phyloP scores from a whole-genome alignment of 2,113 vertebrate species.

The Hemibagrus wyckioides region DNA sequence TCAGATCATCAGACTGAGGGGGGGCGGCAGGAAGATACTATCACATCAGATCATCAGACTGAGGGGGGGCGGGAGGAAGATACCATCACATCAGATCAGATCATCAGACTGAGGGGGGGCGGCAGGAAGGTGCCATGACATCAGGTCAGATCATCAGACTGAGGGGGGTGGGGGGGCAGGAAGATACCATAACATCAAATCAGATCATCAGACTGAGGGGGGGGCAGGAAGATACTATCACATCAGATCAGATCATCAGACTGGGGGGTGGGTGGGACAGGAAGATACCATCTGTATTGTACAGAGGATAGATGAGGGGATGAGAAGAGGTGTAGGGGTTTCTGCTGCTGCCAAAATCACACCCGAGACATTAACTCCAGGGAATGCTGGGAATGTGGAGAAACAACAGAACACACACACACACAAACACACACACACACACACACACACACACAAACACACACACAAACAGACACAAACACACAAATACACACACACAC shows the following conservation, averaged over 20 bases:
- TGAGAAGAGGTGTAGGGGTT: constrained; percentile 32
- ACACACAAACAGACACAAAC: too few species aligned
- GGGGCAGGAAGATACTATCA: too few species aligned
- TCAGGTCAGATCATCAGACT: too few species aligned
- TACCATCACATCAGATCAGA: background rate
- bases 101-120: background rate
- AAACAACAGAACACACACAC: background rate
- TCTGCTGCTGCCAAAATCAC: constrained; percentile 64
- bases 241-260: too few species aligned
- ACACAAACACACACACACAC: background rate
- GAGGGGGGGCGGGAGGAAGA: too few species aligned
- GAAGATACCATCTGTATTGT: constrained; percentile 57
- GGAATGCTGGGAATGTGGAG: constrained; percentile 75
- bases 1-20: background rate
- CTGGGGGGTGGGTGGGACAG: too few species aligned
- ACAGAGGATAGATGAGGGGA: constrained; percentile 30
- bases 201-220: background rate
- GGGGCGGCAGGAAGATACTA: too few species aligned
- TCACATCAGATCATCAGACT: too few species aligned
- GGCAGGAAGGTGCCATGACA: too few species aligned
- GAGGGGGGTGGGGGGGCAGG: too few species aligned
- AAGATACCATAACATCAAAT: background rate
- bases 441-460: background rate
- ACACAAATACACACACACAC: background rate
- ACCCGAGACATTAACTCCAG: constrained; percentile 63